These are phyloP conservation scores for Diploscapter pachys DNA, from an alignment of 1,140 invertebrate genomes.

Conservation along the genomic window DNA sequence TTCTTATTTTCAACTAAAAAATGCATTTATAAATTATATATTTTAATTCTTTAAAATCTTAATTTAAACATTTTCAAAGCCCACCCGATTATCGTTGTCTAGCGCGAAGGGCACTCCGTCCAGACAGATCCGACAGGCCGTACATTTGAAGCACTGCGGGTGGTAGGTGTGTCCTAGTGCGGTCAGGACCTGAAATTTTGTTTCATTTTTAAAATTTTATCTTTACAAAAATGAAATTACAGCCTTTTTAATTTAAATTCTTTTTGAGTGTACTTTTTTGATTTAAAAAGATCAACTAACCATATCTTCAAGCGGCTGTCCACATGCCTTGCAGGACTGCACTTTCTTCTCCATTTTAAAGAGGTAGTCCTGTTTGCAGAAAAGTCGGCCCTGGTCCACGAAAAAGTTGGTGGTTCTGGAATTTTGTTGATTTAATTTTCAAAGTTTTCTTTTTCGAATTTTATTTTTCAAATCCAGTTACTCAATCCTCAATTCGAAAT, in stretches of 20 bases:
- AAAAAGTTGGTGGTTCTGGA: slow-evolving; percentile 14
- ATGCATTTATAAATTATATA: no score
- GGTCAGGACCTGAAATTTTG: slow-evolving; percentile 68
- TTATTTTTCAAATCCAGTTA: not conserved
- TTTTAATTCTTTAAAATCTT: no score
- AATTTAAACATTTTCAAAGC: not conserved
- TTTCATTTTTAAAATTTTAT: slow-evolving; percentile 8
- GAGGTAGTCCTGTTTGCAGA: slow-evolving; percentile 20
- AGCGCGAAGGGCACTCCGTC: slow-evolving; percentile 96
- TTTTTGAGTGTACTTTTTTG: no score
- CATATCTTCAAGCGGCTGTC: slow-evolving; percentile 2
- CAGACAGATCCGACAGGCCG: slow-evolving; percentile 91
- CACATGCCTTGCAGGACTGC: slow-evolving; percentile 8
- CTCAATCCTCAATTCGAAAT: no score
- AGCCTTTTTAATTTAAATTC: no score
- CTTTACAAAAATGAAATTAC: not conserved
- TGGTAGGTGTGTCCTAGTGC: slow-evolving; percentile 99
- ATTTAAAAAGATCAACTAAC: not conserved
- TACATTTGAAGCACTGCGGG: slow-evolving; percentile 95
- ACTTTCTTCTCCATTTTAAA: slow-evolving; percentile 8
- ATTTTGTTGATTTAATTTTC: not conserved
- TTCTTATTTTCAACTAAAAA: no score
- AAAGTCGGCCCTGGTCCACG: slow-evolving; percentile 4
- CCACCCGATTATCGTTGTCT: slow-evolving; percentile 92
- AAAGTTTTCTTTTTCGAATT: not conserved